Percentiles rank a stretch among this genome's conserved stretches.
Evolutionary conservation across 2,797 vertebrate species (phyloP).

Genomic region (Coregonus suidteri): DNA sequence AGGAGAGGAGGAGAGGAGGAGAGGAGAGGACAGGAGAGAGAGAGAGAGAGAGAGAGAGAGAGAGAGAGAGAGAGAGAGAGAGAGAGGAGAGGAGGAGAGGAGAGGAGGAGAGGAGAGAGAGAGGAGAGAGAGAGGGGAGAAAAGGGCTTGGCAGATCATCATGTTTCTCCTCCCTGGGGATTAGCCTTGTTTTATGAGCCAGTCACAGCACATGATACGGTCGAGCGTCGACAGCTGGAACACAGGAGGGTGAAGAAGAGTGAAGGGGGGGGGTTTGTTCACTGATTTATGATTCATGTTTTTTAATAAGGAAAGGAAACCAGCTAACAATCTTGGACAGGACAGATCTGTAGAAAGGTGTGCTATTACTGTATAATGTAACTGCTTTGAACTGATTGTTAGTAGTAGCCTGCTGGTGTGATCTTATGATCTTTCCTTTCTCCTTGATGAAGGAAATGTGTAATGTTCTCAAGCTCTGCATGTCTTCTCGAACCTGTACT

Average conservation of each 20-base stretch:
- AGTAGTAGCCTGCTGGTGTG: slow-evolving; percentile 46
- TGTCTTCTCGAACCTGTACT: neutral
- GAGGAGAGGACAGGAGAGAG: no score
- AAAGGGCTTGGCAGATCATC: slow-evolving; percentile 66
- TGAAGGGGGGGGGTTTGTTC: slow-evolving; percentile 25
- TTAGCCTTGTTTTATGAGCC: slow-evolving; percentile 69
- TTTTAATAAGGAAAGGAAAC: slow-evolving; percentile 41
- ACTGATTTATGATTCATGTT: slow-evolving; percentile 62
- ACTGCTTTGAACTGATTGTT: slow-evolving; percentile 57
- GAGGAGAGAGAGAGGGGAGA: no score
- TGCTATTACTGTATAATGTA: neutral
- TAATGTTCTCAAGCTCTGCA: slow-evolving; percentile 21
- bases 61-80: no score
- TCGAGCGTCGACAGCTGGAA: slow-evolving; percentile 23
- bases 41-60: no score
- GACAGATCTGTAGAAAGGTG: slow-evolving; percentile 37
- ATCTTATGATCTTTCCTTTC: slow-evolving; percentile 62
- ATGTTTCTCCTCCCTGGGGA: slow-evolving; percentile 68
- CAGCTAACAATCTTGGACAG: neutral
- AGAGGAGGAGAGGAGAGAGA: no score
- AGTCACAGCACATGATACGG: slow-evolving; percentile 60
- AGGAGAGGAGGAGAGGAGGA: no score
- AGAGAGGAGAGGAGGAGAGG: no score
- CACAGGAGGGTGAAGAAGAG: slow-evolving; percentile 26
- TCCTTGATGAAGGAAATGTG: slow-evolving; percentile 61